A percentile compares a stretch with the other conserved stretches of the same genome.
Conservation (phyloP, 2,113 vertebrate genomes). For the Uropsilus gracilis region DNA sequence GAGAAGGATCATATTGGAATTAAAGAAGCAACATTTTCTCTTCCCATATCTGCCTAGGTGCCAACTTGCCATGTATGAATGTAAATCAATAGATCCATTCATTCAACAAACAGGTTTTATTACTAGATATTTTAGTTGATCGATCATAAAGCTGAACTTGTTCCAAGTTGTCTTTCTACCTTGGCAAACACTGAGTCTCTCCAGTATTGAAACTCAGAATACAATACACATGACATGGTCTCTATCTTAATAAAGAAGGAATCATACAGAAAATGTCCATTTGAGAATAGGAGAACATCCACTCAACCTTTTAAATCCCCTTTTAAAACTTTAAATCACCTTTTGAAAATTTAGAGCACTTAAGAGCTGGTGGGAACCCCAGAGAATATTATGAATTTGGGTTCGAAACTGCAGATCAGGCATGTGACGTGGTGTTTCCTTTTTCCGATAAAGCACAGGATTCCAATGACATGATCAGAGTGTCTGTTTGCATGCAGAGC, state of each 20-base stretch:
- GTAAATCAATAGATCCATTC: conserved; percentile 58
- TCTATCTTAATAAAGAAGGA: conserved; percentile 5
- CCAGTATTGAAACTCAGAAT: conserved; percentile 58
- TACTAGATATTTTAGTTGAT: conserved; percentile 60
- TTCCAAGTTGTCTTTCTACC: conserved; percentile 66
- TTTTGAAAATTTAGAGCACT: neutral
- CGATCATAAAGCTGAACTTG: conserved; percentile 29
- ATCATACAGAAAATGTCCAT: neutral
- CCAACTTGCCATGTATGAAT: neutral
- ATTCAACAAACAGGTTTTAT: conserved; percentile 44
- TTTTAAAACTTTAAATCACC: neutral
- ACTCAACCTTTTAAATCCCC: neutral
- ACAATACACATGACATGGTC: neutral
- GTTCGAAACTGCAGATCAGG: neutral
- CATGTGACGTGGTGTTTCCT: neutral
- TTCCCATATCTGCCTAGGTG: neutral
- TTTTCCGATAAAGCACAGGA: neutral
- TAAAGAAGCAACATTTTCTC: neutral
- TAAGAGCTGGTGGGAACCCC: neutral
- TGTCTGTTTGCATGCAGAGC: neutral
- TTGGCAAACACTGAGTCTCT: conserved; percentile 70
- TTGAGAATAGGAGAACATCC: neutral
- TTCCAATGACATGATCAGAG: neutral
- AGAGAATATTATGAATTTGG: neutral
- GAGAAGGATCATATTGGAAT: neutral